Evolutionary conservation across 1,140 invertebrate genomes (phyloP).

Genomic region (Brachionus sp.): DNA sequence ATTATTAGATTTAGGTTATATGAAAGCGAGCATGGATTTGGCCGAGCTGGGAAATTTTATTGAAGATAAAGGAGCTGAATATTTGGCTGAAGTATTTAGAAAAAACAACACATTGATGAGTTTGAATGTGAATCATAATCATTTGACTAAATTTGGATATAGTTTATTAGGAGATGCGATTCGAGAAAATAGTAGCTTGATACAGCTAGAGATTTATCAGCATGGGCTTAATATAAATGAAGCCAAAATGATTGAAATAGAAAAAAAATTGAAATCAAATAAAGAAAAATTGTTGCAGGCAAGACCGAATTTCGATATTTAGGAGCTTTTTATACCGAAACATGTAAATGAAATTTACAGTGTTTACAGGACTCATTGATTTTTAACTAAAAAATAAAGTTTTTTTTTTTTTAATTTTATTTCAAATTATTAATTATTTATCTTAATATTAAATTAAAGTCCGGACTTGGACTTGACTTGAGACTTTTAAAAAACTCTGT

Average conservation of each 20-base stretch:
- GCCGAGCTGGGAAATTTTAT: conserved; percentile 39
- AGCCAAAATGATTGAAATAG: background rate
- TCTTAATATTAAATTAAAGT: too few relatives aligned
- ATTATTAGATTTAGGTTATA: conserved; percentile 31
- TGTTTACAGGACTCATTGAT: conserved; percentile 46
- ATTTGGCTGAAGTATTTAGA: background rate
- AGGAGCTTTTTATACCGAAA: background rate
- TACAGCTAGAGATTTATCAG: background rate
- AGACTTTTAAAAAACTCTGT: too few relatives aligned
- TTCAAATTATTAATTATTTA: too few relatives aligned
- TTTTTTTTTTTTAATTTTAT: too few relatives aligned
- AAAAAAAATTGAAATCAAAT: background rate
- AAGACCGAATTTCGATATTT: background rate
- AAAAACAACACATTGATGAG: background rate
- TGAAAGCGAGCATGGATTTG: conserved; percentile 29
- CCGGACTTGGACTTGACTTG: too few relatives aligned
- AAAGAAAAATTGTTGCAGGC: background rate
- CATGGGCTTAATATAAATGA: background rate
- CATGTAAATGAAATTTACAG: conserved; percentile 44
- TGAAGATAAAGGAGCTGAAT: conserved; percentile 31
- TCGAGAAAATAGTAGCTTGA: background rate
- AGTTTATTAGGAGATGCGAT: background rate
- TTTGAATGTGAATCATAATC: conserved; percentile 29
- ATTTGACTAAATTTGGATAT: conserved; percentile 6
- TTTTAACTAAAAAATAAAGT: background rate